Conservation (phyloP, 2,113 vertebrate genomes). For the Vulpes ferrilata region DNA sequence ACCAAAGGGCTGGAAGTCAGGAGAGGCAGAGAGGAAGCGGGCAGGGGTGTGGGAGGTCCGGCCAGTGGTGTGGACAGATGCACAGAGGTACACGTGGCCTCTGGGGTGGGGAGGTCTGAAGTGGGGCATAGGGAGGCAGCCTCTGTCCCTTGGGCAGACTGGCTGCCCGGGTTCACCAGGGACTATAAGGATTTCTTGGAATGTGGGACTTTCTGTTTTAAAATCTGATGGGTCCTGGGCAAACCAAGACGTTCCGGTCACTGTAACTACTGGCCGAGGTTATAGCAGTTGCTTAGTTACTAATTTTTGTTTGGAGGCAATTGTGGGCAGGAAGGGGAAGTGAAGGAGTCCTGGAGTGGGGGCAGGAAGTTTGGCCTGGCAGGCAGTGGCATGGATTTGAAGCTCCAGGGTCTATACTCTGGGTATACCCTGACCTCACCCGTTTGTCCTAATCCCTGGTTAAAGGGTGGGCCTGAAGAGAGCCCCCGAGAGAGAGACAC, state of each 20-base stretch:
- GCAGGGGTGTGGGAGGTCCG: not conserved
- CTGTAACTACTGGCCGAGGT: not conserved
- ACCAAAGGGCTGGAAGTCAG: not conserved
- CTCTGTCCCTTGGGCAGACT: not conserved
- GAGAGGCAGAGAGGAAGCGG: not conserved
- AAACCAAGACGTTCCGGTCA: not conserved
- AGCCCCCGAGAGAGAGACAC: accelerated
- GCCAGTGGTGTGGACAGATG: accelerated
- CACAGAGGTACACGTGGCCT: accelerated
- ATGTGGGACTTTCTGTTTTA: not conserved
- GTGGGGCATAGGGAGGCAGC: not conserved
- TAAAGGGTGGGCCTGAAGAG: accelerated
- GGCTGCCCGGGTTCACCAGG: not conserved
- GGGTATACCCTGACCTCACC: not conserved
- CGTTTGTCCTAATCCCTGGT: not conserved
- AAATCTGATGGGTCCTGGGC: not conserved
- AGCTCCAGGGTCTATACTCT: not conserved
- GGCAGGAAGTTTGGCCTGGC: not conserved
- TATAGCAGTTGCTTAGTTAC: not conserved
- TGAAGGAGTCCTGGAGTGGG: not conserved
- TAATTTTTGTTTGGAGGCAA: not conserved
- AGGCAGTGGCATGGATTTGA: not conserved
- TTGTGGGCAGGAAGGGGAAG: not conserved
- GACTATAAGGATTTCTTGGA: not conserved
- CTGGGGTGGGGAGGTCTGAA: accelerated